These are phyloP conservation scores for Bos taurus DNA, from an alignment of 2,113 vertebrate genomes.

Conservation along the genomic window DNA sequence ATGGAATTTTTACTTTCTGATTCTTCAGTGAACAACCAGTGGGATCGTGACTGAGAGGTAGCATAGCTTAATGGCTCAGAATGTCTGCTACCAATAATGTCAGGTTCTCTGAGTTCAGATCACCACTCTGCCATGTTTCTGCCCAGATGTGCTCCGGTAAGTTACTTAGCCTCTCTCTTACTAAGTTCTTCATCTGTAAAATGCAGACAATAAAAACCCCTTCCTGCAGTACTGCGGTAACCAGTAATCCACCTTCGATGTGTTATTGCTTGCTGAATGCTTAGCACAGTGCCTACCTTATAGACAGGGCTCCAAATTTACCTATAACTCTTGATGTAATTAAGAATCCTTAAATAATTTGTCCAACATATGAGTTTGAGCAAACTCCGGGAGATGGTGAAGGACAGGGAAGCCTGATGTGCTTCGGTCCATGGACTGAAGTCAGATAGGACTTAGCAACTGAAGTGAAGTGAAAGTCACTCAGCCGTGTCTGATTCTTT, in stretches of 20 bases:
- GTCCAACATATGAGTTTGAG: neutral
- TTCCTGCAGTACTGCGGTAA: neutral
- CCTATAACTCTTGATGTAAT: neutral
- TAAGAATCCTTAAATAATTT: neutral
- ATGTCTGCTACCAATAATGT: no score
- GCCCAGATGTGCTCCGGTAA: neutral
- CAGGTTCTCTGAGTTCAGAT: neutral
- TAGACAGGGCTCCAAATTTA: neutral
- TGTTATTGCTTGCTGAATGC: neutral
- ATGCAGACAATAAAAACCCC: neutral
- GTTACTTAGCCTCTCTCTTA: neutral
- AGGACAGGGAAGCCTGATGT: neutral
- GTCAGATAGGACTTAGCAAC: neutral
- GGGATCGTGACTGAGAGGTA: neutral
- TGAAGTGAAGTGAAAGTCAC: neutral
- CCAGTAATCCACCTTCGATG: neutral
- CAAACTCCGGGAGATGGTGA: neutral
- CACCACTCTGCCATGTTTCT: neutral
- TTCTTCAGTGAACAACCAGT: neutral
- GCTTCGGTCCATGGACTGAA: neutral
- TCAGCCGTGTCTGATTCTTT: neutral
- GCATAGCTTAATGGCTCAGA: rapidly evolving
- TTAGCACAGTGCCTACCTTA: neutral
- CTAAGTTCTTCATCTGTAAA: neutral
- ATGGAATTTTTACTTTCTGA: neutral